Evolutionary conservation across 2,888 invertebrate genomes (phyloP).

Genomic region (Oscheius sp.): DNA sequence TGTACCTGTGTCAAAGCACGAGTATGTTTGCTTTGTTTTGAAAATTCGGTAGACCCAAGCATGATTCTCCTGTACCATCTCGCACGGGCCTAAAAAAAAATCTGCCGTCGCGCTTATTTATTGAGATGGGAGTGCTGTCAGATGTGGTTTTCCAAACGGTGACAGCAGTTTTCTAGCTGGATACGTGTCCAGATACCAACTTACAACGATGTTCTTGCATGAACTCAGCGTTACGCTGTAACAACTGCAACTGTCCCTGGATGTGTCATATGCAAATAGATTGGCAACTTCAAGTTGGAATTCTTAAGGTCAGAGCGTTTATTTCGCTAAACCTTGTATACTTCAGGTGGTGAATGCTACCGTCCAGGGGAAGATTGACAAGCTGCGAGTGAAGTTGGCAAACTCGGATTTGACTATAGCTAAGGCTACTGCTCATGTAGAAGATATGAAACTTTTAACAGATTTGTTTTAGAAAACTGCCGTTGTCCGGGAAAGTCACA

Average conservation of each 20-base stretch:
- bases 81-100: too few relatives aligned
- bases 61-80: too few relatives aligned
- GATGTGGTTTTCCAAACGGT: too few relatives aligned
- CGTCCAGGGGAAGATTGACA: neutral
- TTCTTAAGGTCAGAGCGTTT: neutral
- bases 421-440: too few relatives aligned
- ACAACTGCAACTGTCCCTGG: conserved; percentile 1
- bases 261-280: conserved; percentile 18
- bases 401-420: neutral
- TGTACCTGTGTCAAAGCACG: conserved; percentile 4
- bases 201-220: conserved; percentile 11
- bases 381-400: neutral
- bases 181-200: conserved; percentile 9
- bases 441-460: too few relatives aligned
- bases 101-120: too few relatives aligned
- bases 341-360: conserved; percentile 8
- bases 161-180: conserved; percentile 17
- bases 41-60: too few relatives aligned
- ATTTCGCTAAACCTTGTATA: neutral
- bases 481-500: too few relatives aligned
- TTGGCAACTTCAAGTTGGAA: neutral
- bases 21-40: neutral
- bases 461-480: too few relatives aligned
- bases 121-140: too few relatives aligned
- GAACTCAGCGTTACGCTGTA: neutral